Conservation (phyloP, 2,113 vertebrate genomes). For the Actenoides lindsayi region DNA sequence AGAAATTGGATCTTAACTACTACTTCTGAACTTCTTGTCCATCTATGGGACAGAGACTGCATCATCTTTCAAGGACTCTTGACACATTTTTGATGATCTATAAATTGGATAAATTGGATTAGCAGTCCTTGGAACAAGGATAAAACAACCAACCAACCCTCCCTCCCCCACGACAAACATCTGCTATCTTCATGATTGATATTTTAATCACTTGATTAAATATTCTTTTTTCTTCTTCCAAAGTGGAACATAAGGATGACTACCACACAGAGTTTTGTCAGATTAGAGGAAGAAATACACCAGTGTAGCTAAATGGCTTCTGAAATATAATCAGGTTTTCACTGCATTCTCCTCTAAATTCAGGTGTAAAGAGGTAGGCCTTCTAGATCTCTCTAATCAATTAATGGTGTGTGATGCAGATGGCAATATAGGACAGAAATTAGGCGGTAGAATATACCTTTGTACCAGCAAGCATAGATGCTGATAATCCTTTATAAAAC, state of each 20-base stretch:
- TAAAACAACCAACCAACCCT: not conserved
- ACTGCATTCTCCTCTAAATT: not conserved
- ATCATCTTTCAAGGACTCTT: not conserved
- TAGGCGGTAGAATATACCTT: not conserved
- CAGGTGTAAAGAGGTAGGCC: not conserved
- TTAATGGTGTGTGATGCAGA: not conserved
- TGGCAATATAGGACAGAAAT: not conserved
- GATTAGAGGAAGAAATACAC: not conserved
- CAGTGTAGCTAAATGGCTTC: not conserved
- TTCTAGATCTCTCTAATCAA: not conserved
- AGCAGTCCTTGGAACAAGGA: not conserved
- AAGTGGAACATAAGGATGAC: not conserved
- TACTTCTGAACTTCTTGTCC: not conserved
- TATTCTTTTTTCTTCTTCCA: not conserved
- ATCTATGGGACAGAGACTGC: not conserved
- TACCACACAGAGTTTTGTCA: not conserved
- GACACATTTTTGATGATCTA: not conserved
- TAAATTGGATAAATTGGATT: not conserved
- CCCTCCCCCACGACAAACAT: rapidly evolving
- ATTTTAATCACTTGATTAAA: not conserved
- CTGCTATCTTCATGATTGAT: not conserved
- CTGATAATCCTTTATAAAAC: not conserved
- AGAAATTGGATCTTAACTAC: not conserved
- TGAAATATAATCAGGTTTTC: not conserved
- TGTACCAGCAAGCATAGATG: not conserved